Conservation (phyloP, 2,888 invertebrate species). For the Criorhina ranunculi region DNA sequence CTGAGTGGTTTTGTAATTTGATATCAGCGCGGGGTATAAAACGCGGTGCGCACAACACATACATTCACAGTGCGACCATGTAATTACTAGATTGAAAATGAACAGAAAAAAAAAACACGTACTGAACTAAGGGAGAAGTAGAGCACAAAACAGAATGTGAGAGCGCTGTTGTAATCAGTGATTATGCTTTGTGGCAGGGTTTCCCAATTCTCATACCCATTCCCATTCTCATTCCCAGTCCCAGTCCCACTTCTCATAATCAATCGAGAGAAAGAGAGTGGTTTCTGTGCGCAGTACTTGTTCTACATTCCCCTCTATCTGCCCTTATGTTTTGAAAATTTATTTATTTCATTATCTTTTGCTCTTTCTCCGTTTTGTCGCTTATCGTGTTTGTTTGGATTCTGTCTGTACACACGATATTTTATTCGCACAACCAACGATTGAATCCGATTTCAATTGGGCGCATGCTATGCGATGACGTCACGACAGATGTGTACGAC, state of each 20-base stretch:
- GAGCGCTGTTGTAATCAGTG: conserved; percentile 44
- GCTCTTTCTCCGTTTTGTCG: conserved; percentile 25
- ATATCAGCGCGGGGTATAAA: conserved; percentile 49
- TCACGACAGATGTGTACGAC: conserved; percentile 66
- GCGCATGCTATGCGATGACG: conserved; percentile 67
- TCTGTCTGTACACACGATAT: conserved; percentile 13
- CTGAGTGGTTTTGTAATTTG: conserved; percentile 58
- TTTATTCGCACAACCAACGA: conserved; percentile 52
- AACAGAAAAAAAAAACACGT: conserved; percentile 13
- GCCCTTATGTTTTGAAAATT: conserved; percentile 13
- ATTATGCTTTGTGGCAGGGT: conserved; percentile 43
- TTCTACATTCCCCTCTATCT: conserved; percentile 17
- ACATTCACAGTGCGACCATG: conserved; percentile 18
- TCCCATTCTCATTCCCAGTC: no score
- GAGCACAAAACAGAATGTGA: conserved; percentile 47
- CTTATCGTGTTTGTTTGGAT: neutral
- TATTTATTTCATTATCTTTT: conserved; percentile 58
- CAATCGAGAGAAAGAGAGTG: conserved; percentile 12
- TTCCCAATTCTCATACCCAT: no score
- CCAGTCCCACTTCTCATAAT: no score
- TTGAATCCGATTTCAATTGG: conserved; percentile 70
- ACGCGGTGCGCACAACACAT: conserved; percentile 6
- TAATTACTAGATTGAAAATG: conserved; percentile 35
- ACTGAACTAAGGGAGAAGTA: conserved; percentile 44
- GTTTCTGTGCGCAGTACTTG: conserved; percentile 43